Evolutionary conservation across 2,888 invertebrate species (phyloP), one percentile per base, ranked within the genome.

Genomic region (Tinea pellionella): DNA sequence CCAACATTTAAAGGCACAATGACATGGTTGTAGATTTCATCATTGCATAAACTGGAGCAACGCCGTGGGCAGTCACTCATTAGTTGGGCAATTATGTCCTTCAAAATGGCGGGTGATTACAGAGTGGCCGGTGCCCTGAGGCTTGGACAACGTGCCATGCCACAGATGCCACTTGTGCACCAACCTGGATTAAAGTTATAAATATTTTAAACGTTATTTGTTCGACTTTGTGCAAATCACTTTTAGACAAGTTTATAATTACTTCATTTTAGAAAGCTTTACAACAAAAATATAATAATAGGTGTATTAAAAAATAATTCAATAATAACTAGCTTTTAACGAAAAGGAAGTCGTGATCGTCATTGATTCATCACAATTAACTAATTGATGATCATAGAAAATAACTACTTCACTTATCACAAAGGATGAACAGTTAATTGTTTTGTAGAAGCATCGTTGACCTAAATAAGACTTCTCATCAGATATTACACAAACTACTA

Each of bases 41-140:
- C 69, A 70, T 82, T 78, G 80, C 77, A 73, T 72, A 82, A 84
- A 84, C 85, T 84, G 83, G 79, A 69, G 72, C 78, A 74, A 61
- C 63, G 82, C 85, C 85, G 74, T 64, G 72, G 83, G 85, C 82
- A 63, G 67, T 66, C 62, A 65, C 78, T 84, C 83, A 86, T 85
- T 86, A 85, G 79, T 69, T 61, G 69, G 65, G 72, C 82, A 82
- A 86, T 86, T 86, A 84, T 77, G 71, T 75, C 69, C 71, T 76
- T 77, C 80, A 78, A 78, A 85, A 86, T 78, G 80, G 74, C 74
- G 70, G 74, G 71, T 85, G 84, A 86, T 86, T 85, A 80, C 78
- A 82, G 76, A 71, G 69, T 66, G 69, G 67, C 64, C 66, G 64
- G 42, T 58, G 62, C 77, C 77, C 77, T 65, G 70, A 65, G 78